These are phyloP conservation scores for Hippocampus abdominalis DNA, from an alignment of 2,113 vertebrate genomes.

Conservation along the genomic window DNA sequence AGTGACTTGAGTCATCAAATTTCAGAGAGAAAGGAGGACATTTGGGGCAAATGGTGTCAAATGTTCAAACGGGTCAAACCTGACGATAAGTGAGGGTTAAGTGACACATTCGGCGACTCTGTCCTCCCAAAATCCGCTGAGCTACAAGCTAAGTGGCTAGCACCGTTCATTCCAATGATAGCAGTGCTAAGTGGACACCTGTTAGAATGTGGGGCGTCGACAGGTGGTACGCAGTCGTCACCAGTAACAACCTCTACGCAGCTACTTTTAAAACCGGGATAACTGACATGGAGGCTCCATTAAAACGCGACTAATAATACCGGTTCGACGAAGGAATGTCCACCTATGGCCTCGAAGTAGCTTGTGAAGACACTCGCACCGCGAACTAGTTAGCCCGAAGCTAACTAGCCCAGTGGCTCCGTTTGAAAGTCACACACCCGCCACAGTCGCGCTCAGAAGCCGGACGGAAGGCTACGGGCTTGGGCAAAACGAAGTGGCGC, in stretches of 20 bases:
- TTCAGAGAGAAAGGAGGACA: neutral
- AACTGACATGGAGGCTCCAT: neutral
- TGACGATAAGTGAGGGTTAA: neutral
- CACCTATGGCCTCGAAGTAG: constrained; percentile 28
- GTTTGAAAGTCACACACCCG: constrained; percentile 64
- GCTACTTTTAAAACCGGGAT: neutral
- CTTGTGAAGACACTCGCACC: constrained; percentile 29
- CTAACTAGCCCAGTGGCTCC: constrained; percentile 51
- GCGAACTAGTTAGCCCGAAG: constrained; percentile 40
- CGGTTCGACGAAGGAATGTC: neutral
- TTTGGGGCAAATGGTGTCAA: neutral
- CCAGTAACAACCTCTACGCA: constrained; percentile 9
- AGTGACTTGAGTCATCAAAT: neutral
- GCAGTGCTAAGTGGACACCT: constrained; percentile 17
- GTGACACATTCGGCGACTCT: neutral
- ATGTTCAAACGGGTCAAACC: neutral
- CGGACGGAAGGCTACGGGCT: neutral
- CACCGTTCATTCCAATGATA: neutral
- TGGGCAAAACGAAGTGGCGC: neutral
- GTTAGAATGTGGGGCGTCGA: constrained; percentile 38
- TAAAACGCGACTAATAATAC: neutral
- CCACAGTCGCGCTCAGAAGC: constrained; percentile 19
- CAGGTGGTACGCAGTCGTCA: constrained; percentile 40
- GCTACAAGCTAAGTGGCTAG: neutral
- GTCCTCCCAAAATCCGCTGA: neutral